Evolutionary conservation across 2,797 vertebrate genomes (phyloP), one percentile per base, ranked within the genome.

Genomic region (Hylomyscus alleni): DNA sequence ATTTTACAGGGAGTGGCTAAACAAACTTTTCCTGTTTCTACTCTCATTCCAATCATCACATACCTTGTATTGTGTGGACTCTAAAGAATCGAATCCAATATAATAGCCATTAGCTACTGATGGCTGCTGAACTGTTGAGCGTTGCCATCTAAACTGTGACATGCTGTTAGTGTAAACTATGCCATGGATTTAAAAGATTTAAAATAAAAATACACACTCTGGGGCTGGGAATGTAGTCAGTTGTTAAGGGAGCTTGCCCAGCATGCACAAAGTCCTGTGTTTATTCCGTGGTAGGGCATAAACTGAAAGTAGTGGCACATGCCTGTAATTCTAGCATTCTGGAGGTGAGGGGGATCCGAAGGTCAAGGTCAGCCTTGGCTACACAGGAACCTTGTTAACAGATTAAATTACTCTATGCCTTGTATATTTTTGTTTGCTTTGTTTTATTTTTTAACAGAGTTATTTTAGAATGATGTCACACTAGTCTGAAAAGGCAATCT

Each of bases 371-470:
- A 67, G 34, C 6, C 62, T 50, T 47, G 11, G 19, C 44, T 67
- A 85, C 19, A 50, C 19, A 50, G 29, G 31, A 67, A 90, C 44
- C 20, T 24, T 65, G 47, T 29, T 78, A 85, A 80, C 1, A 85
- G 8, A 93, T 65, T 95, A 81, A 96, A 93, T 94, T 90, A 85
- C 50, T 56, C 73, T 22, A 56, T 76, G 54, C 86, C 72, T 94
- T 87, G 34, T 26, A 83, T n/a, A 47, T 82, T 86, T 86, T 58
- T 78, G 37, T 82, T 58, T 89, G 37, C 52, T 75, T 47, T 95
- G 34, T 90, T 85, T 91, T 94, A 17, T 17, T 65, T 62, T 65
- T 65, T 40, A n/a, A 84, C 14, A 96, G 24, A 83, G 62, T 3
- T 75, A 65, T 69, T 84, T 94, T 56, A 88, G 15, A 90, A 75